Evolutionary conservation across 2,888 invertebrate genomes (phyloP).

Genomic region (Caenorhabditis panamensis): DNA sequence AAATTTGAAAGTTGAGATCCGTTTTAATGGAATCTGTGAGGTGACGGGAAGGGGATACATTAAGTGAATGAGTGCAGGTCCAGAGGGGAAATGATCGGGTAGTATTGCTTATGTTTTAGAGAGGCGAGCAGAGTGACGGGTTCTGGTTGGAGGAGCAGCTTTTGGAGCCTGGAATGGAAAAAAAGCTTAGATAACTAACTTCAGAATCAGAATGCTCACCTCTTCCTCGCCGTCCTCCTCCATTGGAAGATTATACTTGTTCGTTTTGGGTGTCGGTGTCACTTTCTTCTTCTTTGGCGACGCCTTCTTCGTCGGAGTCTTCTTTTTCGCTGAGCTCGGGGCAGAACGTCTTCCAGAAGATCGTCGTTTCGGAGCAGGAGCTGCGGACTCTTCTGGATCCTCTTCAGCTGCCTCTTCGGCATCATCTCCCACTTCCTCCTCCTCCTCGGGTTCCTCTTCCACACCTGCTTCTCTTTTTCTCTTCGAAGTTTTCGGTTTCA

Average conservation of each 20-base stretch:
- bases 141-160: background rate
- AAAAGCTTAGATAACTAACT: too few relatives aligned
- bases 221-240: constrained; percentile 37
- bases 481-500: constrained; percentile 34
- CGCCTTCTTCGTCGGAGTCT: constrained; percentile 7
- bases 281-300: constrained; percentile 4
- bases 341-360: constrained; percentile 9
- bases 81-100: background rate
- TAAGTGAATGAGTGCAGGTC: background rate
- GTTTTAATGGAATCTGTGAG: too few relatives aligned
- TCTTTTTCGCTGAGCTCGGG: constrained; percentile 15
- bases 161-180: constrained; percentile 9
- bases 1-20: too few relatives aligned
- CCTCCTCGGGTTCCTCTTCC: constrained; percentile 10
- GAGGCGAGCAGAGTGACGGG: constrained; percentile 8
- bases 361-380: constrained; percentile 19
- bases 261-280: constrained; percentile 29
- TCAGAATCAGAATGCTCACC: too few relatives aligned
- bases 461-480: constrained; percentile 17
- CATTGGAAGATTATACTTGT: constrained; percentile 27
- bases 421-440: constrained; percentile 1
- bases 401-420: constrained; percentile 12
- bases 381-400: background rate
- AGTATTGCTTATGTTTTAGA: constrained; percentile 16
- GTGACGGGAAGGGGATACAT: too few relatives aligned